phyloP scores from a whole-genome alignment of 2,113 vertebrate species.

The Eonycteris spelaea region DNA sequence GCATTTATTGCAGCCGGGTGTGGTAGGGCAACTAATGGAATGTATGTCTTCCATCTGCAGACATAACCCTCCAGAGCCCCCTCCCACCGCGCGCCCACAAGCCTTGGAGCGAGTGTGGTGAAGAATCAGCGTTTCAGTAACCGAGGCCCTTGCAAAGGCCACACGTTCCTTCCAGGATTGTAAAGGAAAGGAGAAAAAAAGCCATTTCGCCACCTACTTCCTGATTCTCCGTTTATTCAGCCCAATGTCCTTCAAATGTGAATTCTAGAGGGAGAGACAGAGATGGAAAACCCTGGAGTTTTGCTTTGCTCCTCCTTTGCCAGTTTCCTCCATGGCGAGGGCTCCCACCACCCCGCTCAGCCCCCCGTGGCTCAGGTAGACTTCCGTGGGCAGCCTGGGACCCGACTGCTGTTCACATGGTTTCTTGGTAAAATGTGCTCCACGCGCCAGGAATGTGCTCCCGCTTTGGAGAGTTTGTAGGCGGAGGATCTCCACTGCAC shows the following conservation, averaged over 20 bases:
- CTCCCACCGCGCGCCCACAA: too few species aligned
- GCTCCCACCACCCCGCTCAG: rapidly evolving
- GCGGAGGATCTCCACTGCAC: neutral
- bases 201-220: neutral
- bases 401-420: rapidly evolving
- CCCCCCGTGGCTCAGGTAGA: rapidly evolving
- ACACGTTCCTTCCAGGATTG: neutral
- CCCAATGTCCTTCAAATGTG: neutral
- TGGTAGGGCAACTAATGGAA: too few species aligned
- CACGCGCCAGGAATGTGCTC: too few species aligned
- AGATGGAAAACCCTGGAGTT: neutral
- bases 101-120: neutral
- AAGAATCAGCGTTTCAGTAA: neutral
- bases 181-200: neutral
- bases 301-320: neutral
- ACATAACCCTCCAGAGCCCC: rapidly evolving
- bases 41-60: rapidly evolving
- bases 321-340: neutral
- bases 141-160: neutral
- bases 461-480: neutral
- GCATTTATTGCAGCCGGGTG: too few species aligned
- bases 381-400: neutral
- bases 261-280: neutral
- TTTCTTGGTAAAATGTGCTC: neutral
- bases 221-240: neutral